Evolutionary conservation across 2,113 vertebrate species (phyloP), one percentile per base, ranked within the genome.

Genomic region (Corvus hawaiiensis): DNA sequence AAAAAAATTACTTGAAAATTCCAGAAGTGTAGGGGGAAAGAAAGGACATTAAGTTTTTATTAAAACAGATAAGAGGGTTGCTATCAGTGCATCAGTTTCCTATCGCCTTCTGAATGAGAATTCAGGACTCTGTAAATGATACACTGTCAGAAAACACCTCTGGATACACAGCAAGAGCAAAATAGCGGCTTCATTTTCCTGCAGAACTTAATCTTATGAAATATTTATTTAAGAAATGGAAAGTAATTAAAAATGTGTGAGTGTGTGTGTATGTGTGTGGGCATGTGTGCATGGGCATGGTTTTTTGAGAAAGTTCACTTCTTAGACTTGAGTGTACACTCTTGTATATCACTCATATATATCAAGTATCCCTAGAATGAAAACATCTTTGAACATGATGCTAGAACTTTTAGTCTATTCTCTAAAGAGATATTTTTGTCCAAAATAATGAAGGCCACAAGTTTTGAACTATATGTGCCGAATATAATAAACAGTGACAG

Each of bases 31-130:
- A 94, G 44, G n/a, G 51, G 52, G 26, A 83, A 97, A 96, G 74
- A 96, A 96, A 97, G 68, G 81, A 97, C 89, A 97, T 97, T 96
- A 98, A 86, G 71, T 94, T 97, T 98, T 98, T 98, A 97, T 97
- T 98, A 97, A 97, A 98, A 95, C 44, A 96, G 96, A 93, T 98
- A 98, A 95, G 89, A 96, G 73, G 75, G 96, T 89, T 91, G 62
- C 46, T 98, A 98, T 98, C 97, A 86, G 90, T 59, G 27, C 55
- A 90, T 89, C 64, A 32, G 83, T 87, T 97, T 96, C 96, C 75
- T 97, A 87, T 93, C 95, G 81, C 95, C 95, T 90, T 69, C 96
- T 96, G 96, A 98, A 98, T 93, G 94, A 98, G 67, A 76, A 94
- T 69, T 95, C 76, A 95, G 67, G 75, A 78, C 32, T 92, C 84